Conservation (phyloP, 1,140 invertebrate genomes). For the Pogonomyrmex californicus region DNA sequence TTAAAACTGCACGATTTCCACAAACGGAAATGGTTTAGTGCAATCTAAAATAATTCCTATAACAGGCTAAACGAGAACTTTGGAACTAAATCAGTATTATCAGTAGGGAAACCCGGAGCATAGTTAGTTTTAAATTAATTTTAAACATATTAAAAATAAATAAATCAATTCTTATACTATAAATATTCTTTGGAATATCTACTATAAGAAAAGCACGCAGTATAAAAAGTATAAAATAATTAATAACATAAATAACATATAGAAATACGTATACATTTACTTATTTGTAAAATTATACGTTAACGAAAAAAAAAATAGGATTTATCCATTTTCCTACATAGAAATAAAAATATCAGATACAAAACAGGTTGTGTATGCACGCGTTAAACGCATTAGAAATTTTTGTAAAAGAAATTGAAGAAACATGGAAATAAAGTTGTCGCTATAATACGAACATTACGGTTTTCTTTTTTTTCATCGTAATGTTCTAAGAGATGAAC, state of each 20-base stretch:
- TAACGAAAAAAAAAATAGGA: not conserved
- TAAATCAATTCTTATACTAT: too few species aligned
- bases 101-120: too few species aligned
- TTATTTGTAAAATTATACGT: not conserved
- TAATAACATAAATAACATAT: too few species aligned
- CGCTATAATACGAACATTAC: not conserved
- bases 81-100: slow-evolving; percentile 24
- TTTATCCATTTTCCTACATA: not conserved
- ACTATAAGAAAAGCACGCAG: not conserved
- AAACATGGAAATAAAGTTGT: slow-evolving; percentile 38
- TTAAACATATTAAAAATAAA: too few species aligned
- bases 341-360: not conserved
- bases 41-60: not conserved
- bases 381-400: not conserved
- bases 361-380: not conserved
- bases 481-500: not conserved
- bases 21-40: slow-evolving; percentile 39
- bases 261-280: not conserved
- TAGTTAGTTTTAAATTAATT: too few species aligned
- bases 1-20: slow-evolving; percentile 29
- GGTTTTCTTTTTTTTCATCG: not conserved
- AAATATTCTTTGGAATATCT: too few species aligned
- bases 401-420: not conserved
- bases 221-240: too few species aligned
- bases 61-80: slow-evolving; percentile 29